Base-by-base conservation (phyloP, 2,888 invertebrate species). In the Spisula subtruncata region DNA sequence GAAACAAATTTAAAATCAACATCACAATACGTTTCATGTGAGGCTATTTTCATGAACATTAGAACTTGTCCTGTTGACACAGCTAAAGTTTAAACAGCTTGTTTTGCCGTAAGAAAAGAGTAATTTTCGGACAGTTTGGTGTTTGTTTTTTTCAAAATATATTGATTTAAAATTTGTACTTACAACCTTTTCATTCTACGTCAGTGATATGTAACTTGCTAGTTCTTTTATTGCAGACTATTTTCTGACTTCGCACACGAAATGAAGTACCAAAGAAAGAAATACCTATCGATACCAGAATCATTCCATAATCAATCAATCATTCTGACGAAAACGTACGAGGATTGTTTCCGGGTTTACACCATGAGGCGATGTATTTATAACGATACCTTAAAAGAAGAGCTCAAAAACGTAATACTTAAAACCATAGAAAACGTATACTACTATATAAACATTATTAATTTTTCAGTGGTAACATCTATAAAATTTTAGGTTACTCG, bases 311-410 rank as follows among this genome's bases (percentile, higher is more conserved):
- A 25, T 1, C 20, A 46, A 6, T 16, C 81, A 14, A 25, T 46
- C n/a, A 46, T 25, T 12, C 5, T 81, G 35, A 16, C 20, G 0
- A 10, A 48, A 35, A 46, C 81, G 2, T 81, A 81, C 48, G 18
- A 41, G 0, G 51, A 46, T 6, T 81, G 81, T 25, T 81, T 81
- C 48, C 25, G 18, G 18, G 14, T 25, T 25, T 51, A 81, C 35
- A 48, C 81, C 4, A 41, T 46, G 81, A 81, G 81, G 25, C 29
- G 48, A 4, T 81, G 81, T 48, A 48, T 81, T n/a, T 81, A 81
- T 46, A 48, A 81, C 35, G 8, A 81, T 16, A 48, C 48, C 0
- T 25, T 81, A 25, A 18, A 8, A n/a, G 8, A 46, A n/a, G 5
- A 29, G 0, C 48, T 81, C 0, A 20, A 0, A 1, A 48, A 29